Conservation (phyloP, 2,888 invertebrate species). For the Aromia moschata region DNA sequence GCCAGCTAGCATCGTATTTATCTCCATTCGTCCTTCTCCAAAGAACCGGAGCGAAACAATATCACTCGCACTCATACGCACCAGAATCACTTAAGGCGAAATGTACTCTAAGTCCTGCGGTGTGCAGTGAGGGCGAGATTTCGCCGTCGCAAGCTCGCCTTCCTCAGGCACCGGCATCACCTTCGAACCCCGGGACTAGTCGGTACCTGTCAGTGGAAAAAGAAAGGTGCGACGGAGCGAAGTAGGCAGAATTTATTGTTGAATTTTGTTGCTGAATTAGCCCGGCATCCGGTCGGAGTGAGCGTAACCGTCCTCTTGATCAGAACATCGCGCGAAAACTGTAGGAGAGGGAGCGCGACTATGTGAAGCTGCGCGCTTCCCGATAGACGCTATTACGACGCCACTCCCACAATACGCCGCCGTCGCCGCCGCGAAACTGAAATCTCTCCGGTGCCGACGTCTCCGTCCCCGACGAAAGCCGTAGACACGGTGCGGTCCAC, state of each 20-base stretch:
- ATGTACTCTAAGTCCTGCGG: not conserved
- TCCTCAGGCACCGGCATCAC: not conserved
- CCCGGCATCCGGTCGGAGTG: conserved; percentile 36
- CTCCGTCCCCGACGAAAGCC: no score
- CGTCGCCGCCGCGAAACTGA: conserved; percentile 54
- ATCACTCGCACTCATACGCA: conserved; percentile 22
- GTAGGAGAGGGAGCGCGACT: conserved; percentile 56
- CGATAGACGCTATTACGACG: conserved; percentile 53
- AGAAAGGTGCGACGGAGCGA: conserved; percentile 3
- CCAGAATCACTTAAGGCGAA: conserved; percentile 8
- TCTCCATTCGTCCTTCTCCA: not conserved
- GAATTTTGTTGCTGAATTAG: conserved; percentile 27
- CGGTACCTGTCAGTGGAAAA: conserved; percentile 8
- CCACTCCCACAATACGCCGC: conserved; percentile 60
- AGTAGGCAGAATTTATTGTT: no score
- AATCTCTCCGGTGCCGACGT: conserved; percentile 49
- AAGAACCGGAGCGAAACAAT: not conserved
- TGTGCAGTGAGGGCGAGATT: not conserved
- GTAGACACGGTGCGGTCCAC: no score
- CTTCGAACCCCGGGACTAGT: not conserved
- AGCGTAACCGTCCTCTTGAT: conserved; percentile 54
- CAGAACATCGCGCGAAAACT: conserved; percentile 59
- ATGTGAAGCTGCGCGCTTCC: conserved; percentile 54
- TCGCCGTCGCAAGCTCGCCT: not conserved
- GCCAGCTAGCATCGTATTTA: conserved; percentile 1